These are phyloP conservation scores for Barnardius zonarius DNA, from an alignment of 2,113 vertebrate genomes.

Conservation along the genomic window DNA sequence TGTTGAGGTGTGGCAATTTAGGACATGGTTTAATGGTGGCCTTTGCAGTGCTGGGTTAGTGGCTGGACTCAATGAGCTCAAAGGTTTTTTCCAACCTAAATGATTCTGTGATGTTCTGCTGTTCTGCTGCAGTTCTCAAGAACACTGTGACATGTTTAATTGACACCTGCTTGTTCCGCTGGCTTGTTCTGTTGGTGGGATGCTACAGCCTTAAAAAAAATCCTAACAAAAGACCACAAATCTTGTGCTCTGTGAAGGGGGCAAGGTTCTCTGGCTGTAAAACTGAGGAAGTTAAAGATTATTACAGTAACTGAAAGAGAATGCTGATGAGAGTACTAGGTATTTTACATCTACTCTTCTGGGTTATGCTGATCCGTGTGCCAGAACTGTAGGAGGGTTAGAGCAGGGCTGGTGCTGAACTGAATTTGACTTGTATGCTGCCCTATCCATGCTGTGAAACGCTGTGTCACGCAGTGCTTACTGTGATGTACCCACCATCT, in stretches of 20 bases:
- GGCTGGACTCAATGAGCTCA: background rate
- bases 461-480: rapidly evolving
- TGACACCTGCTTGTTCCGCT: background rate
- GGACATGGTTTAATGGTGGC: background rate
- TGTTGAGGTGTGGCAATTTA: background rate
- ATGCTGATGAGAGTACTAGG: background rate
- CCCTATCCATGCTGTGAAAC: rapidly evolving
- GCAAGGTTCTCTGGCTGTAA: background rate
- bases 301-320: rapidly evolving
- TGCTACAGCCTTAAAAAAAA: background rate
- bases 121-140: background rate
- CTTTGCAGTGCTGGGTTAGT: background rate
- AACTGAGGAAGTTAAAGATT: background rate
- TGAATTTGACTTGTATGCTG: background rate
- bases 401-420: background rate
- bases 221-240: background rate
- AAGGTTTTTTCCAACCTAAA: background rate
- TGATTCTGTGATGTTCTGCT: background rate
- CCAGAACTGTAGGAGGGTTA: too few species aligned
- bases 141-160: rapidly evolving
- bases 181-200: background rate
- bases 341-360: background rate
- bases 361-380: background rate
- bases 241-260: background rate
- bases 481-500: background rate